phyloP scores from a whole-genome alignment of 2,888 invertebrate genomes.

The Teinopalpus imperialis region DNA sequence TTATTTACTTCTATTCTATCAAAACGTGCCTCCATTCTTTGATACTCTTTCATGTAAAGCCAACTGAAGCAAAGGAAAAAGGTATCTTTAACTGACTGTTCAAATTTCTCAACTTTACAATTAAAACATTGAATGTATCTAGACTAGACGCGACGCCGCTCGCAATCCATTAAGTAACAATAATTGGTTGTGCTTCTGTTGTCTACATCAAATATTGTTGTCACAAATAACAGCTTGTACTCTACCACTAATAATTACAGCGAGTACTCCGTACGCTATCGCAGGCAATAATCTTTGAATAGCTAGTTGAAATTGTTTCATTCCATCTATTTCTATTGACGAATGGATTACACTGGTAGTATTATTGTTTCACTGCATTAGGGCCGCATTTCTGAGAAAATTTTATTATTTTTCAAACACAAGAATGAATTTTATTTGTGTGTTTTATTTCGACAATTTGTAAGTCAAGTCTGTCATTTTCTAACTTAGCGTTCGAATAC shows the following conservation, averaged over 20 bases:
- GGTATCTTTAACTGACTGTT: neutral
- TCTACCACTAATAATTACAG: constrained; percentile 49
- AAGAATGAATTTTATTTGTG: neutral
- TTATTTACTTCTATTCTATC: too few species aligned
- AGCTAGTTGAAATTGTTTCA: constrained; percentile 30
- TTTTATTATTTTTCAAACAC: constrained; percentile 1
- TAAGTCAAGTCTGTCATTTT: too few species aligned
- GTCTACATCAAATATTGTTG: constrained; percentile 37
- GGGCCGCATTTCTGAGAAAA: constrained; percentile 20
- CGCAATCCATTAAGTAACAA: constrained; percentile 29
- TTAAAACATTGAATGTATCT: constrained; percentile 9
- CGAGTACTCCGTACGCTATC: constrained; percentile 27
- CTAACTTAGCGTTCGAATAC: neutral
- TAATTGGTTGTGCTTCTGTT: constrained; percentile 28
- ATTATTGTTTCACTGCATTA: constrained; percentile 23
- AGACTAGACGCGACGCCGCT: constrained; percentile 10
- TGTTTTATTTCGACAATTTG: too few species aligned
- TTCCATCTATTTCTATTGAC: constrained; percentile 21
- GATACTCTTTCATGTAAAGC: too few species aligned
- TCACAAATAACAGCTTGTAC: constrained; percentile 40
- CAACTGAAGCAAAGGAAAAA: too few species aligned
- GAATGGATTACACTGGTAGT: constrained; percentile 21
- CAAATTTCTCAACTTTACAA: neutral
- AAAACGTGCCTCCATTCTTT: too few species aligned
- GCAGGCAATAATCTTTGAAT: constrained; percentile 33